Conservation (phyloP, 1,140 invertebrate species). For the Bombus vancouverensis region DNA sequence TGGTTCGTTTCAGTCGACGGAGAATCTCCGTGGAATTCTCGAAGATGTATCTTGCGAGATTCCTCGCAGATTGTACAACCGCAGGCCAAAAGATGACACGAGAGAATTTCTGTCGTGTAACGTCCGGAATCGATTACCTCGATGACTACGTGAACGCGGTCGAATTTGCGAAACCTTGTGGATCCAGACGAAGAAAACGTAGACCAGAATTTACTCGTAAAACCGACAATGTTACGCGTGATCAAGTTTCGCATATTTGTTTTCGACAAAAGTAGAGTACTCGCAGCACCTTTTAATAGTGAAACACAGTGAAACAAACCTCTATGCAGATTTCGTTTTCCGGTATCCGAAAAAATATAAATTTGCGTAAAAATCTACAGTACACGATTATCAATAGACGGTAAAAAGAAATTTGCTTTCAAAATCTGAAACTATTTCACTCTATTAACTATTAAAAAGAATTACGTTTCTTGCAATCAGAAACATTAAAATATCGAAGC, state of each 20-base stretch:
- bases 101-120: constrained; percentile 71
- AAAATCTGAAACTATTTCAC: not conserved
- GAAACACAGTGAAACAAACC: too few species aligned
- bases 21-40: not conserved
- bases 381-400: too few species aligned
- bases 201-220: not conserved
- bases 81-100: constrained; percentile 12
- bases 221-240: too few species aligned
- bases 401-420: not conserved
- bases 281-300: too few species aligned
- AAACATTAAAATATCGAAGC: not conserved
- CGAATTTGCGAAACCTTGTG: constrained; percentile 65
- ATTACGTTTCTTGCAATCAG: not conserved
- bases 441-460: not conserved
- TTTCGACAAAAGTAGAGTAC: too few species aligned
- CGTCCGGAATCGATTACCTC: constrained; percentile 73
- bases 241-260: too few species aligned
- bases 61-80: not conserved
- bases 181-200: not conserved
- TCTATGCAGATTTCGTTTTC: too few species aligned
- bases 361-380: too few species aligned
- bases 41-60: constrained; percentile 12
- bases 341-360: too few species aligned
- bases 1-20: not conserved
- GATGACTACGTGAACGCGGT: not conserved